phyloP scores from a whole-genome alignment of 1,140 invertebrate genomes.

The Drosophila pandora region DNA sequence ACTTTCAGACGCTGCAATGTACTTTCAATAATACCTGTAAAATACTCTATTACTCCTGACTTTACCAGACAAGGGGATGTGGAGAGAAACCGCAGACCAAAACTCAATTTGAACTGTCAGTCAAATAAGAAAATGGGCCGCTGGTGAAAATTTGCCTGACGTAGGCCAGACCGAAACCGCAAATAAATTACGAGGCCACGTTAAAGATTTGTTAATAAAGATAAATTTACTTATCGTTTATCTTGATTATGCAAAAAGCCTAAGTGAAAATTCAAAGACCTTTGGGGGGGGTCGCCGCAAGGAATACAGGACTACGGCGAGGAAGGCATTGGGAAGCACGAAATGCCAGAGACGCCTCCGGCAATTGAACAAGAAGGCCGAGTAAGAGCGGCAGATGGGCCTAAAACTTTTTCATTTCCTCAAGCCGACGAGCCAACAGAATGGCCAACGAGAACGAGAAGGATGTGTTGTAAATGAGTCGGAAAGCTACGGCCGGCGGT shows the following conservation, averaged over 20 bases:
- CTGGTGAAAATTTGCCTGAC: constrained; percentile 32
- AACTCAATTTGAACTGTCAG: constrained; percentile 64
- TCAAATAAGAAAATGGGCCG: constrained; percentile 42
- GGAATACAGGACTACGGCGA: neutral
- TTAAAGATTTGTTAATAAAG: constrained; percentile 82
- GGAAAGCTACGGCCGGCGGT: neutral
- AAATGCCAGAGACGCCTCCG: constrained; percentile 37
- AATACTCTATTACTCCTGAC: constrained; percentile 30
- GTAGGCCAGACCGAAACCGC: constrained; percentile 47
- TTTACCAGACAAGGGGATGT: constrained; percentile 1
- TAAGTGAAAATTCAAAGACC: constrained; percentile 79
- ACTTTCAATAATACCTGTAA: neutral
- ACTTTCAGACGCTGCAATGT: neutral
- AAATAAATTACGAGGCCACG: constrained; percentile 75
- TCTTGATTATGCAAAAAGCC: constrained; percentile 81
- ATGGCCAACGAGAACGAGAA: constrained; percentile 12
- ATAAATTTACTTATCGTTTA: constrained; percentile 82
- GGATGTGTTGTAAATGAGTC: constrained; percentile 6
- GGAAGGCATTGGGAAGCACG: constrained; percentile 15
- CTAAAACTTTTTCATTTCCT: constrained; percentile 76
- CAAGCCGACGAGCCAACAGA: constrained; percentile 11
- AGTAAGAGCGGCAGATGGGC: constrained; percentile 54
- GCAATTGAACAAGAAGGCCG: constrained; percentile 30
- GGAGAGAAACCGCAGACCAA: constrained; percentile 24
- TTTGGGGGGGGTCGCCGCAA: neutral